Conservation (phyloP, 2,888 invertebrate genomes). For the Chloroclystis v-ata region DNA sequence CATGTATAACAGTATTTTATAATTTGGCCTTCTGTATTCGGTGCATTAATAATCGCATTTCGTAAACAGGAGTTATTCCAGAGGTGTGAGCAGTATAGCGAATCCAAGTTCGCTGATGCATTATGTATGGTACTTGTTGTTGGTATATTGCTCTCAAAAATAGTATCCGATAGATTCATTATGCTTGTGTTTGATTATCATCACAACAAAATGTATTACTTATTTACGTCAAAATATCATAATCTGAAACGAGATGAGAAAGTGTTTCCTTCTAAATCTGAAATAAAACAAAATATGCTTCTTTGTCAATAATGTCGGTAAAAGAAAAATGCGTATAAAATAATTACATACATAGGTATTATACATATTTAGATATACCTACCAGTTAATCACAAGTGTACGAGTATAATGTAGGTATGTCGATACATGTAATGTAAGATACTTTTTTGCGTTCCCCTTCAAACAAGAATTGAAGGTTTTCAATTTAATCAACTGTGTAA, state of each 20-base stretch:
- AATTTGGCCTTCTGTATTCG: constrained; percentile 45
- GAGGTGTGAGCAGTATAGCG: constrained; percentile 63
- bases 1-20: constrained; percentile 65
- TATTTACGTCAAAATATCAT: neutral
- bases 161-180: constrained; percentile 54
- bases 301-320: too few species aligned
- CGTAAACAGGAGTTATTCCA: constrained; percentile 61
- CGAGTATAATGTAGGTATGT: too few species aligned
- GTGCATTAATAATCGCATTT: constrained; percentile 50
- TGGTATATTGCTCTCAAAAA: constrained; percentile 42
- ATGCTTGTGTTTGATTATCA: constrained; percentile 36
- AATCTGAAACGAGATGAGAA: constrained; percentile 14
- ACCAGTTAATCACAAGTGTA: too few species aligned
- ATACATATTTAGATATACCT: too few species aligned
- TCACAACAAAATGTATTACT: constrained; percentile 21
- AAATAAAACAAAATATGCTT: too few species aligned
- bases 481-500: constrained; percentile 35
- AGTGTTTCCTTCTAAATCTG: too few species aligned
- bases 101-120: constrained; percentile 56
- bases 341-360: too few species aligned
- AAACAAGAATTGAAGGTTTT: constrained; percentile 19
- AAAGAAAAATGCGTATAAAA: too few species aligned
- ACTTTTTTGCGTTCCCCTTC: constrained; percentile 5
- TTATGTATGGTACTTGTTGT: constrained; percentile 41
- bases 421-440: too few species aligned